These are phyloP conservation scores for Eulemur rufifrons DNA, from an alignment of 2,113 vertebrate genomes.

Conservation along the genomic window DNA sequence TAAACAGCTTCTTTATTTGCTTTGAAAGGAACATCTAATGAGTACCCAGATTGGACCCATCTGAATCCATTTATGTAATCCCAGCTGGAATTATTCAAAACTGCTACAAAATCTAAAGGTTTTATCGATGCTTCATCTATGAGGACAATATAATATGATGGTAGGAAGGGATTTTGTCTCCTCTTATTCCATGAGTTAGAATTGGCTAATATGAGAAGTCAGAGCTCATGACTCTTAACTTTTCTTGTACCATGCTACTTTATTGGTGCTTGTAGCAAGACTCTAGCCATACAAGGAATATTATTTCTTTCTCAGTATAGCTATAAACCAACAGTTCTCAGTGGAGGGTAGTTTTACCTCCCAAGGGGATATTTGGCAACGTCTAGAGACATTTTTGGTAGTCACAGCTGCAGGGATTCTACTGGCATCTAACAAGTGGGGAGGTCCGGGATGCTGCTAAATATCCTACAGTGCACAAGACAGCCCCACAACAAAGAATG, in stretches of 20 bases:
- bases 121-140: background rate
- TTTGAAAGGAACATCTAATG: conserved; percentile 8
- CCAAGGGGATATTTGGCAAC: background rate
- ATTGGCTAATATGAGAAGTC: background rate
- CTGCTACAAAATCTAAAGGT: background rate
- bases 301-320: background rate
- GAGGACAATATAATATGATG: background rate
- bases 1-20: conserved; percentile 2
- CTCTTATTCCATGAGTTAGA: background rate
- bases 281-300: background rate
- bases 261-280: background rate
- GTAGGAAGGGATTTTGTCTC: background rate
- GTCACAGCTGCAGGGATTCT: background rate
- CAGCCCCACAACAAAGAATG: no score
- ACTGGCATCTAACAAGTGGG: background rate
- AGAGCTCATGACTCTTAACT: background rate
- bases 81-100: background rate
- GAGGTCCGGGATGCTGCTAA: background rate
- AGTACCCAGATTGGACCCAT: background rate
- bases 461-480: background rate
- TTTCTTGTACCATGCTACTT: background rate
- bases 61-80: background rate
- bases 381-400: background rate
- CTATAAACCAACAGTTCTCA: background rate
- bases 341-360: background rate